These are phyloP conservation scores for Frankliniella fusca DNA, from an alignment of 2,888 invertebrate genomes.

Conservation along the genomic window DNA sequence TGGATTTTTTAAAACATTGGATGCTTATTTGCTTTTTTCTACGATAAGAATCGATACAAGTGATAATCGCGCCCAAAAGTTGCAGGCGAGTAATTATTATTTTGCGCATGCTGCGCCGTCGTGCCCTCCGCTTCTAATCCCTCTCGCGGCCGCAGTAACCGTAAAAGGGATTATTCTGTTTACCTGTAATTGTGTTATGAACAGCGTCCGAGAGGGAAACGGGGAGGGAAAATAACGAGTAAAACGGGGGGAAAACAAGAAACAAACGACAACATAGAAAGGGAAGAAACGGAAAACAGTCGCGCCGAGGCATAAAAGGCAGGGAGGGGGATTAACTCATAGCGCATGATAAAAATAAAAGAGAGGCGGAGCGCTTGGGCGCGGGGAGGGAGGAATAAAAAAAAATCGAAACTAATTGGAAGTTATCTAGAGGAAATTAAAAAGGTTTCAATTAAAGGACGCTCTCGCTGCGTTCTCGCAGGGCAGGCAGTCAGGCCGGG, in stretches of 20 bases:
- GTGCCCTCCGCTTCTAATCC: neutral
- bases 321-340: neutral
- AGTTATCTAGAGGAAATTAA: slow-evolving; percentile 25
- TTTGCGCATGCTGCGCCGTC: neutral
- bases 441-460: slow-evolving; percentile 23
- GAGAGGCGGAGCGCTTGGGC: neutral
- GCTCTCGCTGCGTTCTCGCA: neutral
- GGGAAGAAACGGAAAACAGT: neutral
- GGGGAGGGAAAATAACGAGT: too few relatives aligned
- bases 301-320: neutral
- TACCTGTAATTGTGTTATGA: slow-evolving; percentile 9
- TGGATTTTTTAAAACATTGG: too few relatives aligned
- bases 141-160: neutral
- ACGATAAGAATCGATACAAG: neutral
- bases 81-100: neutral
- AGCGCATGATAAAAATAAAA: slow-evolving; percentile 5
- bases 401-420: slow-evolving; percentile 5
- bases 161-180: slow-evolving; percentile 14
- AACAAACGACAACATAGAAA: neutral
- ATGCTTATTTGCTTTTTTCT: too few relatives aligned
- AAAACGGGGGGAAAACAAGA: neutral
- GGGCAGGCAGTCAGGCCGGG: too few relatives aligned
- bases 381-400: neutral
- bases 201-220: neutral
- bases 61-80: neutral